phyloP scores from a whole-genome alignment of 2,797 vertebrate genomes.

The Chaenodraco wilsoni region DNA sequence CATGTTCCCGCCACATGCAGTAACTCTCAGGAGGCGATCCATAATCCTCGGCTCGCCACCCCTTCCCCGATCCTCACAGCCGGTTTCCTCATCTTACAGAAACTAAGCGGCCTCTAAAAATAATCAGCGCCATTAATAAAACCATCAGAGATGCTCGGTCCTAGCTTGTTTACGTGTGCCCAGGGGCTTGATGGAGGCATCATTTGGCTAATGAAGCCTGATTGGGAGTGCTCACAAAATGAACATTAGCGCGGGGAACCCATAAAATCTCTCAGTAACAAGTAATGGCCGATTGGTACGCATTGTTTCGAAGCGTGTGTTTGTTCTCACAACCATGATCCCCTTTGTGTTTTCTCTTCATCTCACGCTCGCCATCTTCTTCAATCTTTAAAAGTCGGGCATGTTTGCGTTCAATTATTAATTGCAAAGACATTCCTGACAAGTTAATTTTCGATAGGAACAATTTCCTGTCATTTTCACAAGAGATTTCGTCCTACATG shows the following conservation, averaged over 20 bases:
- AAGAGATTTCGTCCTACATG: neutral
- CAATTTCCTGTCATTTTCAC: neutral
- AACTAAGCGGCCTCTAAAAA: constrained; percentile 74
- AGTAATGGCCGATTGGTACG: constrained; percentile 57
- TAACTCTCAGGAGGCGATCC: constrained; percentile 43
- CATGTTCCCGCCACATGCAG: constrained; percentile 3
- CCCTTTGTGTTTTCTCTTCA: neutral
- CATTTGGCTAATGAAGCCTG: constrained; percentile 76
- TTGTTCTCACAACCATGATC: neutral
- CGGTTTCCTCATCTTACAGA: constrained; percentile 49
- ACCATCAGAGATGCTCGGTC: constrained; percentile 68
- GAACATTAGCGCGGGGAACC: constrained; percentile 69
- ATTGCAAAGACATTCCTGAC: neutral
- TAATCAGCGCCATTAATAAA: constrained; percentile 77
- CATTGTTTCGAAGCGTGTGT: neutral
- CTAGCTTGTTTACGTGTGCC: constrained; percentile 74
- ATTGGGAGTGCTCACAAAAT: constrained; percentile 74
- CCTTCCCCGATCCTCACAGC: constrained; percentile 22
- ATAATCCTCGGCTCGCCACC: constrained; percentile 49
- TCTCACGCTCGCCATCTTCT: neutral
- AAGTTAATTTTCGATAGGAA: neutral
- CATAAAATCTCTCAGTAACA: constrained; percentile 64
- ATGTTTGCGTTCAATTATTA: constrained; percentile 1
- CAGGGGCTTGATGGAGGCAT: constrained; percentile 72
- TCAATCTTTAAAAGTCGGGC: neutral